phyloP scores from a whole-genome alignment of 2,888 invertebrate species.

The Phorcus lineatus region DNA sequence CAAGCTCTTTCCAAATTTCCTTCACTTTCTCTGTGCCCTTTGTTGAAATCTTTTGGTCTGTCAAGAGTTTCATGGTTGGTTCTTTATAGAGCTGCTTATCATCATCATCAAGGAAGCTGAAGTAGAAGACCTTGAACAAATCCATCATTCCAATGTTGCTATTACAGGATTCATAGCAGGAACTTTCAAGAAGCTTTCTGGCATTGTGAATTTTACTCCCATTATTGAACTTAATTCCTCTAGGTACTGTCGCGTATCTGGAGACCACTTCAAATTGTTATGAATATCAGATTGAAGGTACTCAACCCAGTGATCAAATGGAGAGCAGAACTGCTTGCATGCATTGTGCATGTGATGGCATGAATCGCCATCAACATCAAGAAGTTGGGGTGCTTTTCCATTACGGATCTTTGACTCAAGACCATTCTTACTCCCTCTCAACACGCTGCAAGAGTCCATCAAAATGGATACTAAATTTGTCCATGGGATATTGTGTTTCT shows the following conservation, averaged over 20 bases:
- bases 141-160: conserved; percentile 6
- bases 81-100: not conserved
- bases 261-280: conserved; percentile 34
- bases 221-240: conserved; percentile 24
- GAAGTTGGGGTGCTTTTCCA: conserved; percentile 26
- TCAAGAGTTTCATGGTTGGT: not conserved
- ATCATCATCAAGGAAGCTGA: not conserved
- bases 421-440: conserved; percentile 22
- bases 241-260: conserved; percentile 23
- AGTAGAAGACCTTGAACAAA: not conserved
- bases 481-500: not conserved
- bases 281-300: conserved; percentile 20
- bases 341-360: conserved; percentile 37
- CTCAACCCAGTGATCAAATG: conserved; percentile 29
- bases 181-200: not conserved
- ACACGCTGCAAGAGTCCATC: not conserved
- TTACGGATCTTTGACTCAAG: conserved; percentile 27
- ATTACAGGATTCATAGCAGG: not conserved
- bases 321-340: conserved; percentile 28
- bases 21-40: not conserved
- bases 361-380: conserved; percentile 36
- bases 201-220: conserved; percentile 29
- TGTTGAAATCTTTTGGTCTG: not conserved
- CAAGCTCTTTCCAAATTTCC: not conserved
- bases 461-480: not conserved